Evolutionary conservation across 2,888 invertebrate genomes (phyloP), one percentile per base, ranked within the genome.

Genomic region (Hemistola chrysoprasaria): DNA sequence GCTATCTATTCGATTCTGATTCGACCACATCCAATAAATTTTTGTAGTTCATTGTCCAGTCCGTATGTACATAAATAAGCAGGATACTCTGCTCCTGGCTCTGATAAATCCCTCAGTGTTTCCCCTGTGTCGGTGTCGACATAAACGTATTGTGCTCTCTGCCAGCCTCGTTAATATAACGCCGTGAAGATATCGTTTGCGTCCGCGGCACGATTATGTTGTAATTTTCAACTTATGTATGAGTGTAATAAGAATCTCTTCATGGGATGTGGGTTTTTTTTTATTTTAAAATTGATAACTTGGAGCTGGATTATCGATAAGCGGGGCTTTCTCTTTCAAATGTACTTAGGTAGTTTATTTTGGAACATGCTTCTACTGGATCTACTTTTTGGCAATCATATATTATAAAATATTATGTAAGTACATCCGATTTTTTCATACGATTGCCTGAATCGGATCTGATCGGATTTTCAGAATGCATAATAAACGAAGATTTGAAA

Each of bases 101-200:
- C 65, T 74, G 70, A 78, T 79, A 75, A 73, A 77, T 77, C 65
- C 72, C 51, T 65, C 57, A 57, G 59, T 42, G 52, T 49, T 46
- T 26, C 33, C 35, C 34, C 27, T 35, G 56, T 62, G 63, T 63
- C 58, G 60, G 61, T 67, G 70, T 58, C 58, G 73, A 75, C 71
- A 65, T 59, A 53, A 56, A 73, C 50, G 59, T 62, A 76, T 72
- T 70, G 64, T 69, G 40, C 31, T 47, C 47, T 47, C 28, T 40
- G 40, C 47, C 36, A 16, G 33, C 31, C 25, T 40, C 47, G 42
- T 55, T 60, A 49, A 53, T 50, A 42, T 46, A 26, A 20, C 29
- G 31, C 36, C 34, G 35, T 50, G 42, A 47, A 44, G 46, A 49
- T 44, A 47, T 47, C 50, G 47, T 46, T 50, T 47, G 35, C 35